Evolutionary conservation across 2,113 vertebrate species (phyloP).

Genomic region (Rhinichthys klamathensis): DNA sequence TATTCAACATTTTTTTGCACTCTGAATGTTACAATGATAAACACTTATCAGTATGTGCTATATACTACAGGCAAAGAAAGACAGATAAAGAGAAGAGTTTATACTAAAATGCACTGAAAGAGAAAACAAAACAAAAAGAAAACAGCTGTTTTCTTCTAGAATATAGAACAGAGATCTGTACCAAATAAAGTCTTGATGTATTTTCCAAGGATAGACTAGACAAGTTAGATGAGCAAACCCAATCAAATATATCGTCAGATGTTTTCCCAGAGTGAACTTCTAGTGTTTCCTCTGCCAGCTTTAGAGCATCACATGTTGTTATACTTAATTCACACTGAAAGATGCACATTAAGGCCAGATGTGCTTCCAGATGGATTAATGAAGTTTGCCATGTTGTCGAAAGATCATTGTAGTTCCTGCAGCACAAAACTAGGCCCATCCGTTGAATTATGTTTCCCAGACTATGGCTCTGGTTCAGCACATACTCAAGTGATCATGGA

Average conservation of each 20-base stretch:
- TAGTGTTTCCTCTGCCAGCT: constrained; percentile 4
- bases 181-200: neutral
- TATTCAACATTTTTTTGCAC: neutral
- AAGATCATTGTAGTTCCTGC: constrained; percentile 18
- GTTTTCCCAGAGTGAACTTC: constrained; percentile 22
- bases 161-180: neutral
- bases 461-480: constrained; percentile 25
- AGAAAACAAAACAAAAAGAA: too few species aligned
- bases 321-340: constrained; percentile 25
- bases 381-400: constrained; percentile 37
- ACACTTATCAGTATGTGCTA: neutral
- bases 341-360: constrained; percentile 15
- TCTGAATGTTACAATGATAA: neutral
- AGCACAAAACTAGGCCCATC: constrained; percentile 7
- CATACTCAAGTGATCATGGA: constrained; percentile 22
- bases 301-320: constrained; percentile 26
- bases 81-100: neutral
- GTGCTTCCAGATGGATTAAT: constrained; percentile 32
- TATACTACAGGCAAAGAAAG: neutral
- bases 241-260: constrained; percentile 27
- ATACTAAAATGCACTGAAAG: neutral
- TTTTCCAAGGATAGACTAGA: constrained; percentile 32
- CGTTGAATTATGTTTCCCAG: constrained; percentile 9
- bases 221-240: constrained; percentile 27
- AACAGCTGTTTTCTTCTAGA: neutral